Percentiles rank a stretch among this genome's conserved stretches.
These are phyloP conservation scores for Callorhinus ursinus DNA, from an alignment of 2,113 vertebrate species.

Conservation along the genomic window DNA sequence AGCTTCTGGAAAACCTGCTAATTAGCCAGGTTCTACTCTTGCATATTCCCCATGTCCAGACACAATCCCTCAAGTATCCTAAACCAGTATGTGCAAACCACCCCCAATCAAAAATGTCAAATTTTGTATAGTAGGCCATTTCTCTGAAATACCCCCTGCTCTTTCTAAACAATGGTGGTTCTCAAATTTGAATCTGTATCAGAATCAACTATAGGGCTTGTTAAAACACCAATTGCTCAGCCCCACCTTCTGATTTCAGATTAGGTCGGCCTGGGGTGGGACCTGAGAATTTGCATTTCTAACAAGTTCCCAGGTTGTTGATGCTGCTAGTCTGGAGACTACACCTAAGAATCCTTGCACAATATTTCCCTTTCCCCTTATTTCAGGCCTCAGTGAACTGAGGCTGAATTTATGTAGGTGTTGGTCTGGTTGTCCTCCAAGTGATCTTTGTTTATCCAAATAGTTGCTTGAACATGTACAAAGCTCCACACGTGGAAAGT, in stretches of 20 bases:
- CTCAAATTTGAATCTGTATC: not conserved
- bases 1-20: not conserved
- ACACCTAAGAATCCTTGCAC: conserved; percentile 25
- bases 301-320: conserved; percentile 23
- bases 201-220: not conserved
- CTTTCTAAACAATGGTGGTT: not conserved
- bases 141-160: not conserved
- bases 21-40: not conserved
- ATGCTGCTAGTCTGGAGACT: not conserved
- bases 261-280: not conserved
- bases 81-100: not conserved
- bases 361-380: not conserved
- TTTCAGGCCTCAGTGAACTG: not conserved
- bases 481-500: not conserved
- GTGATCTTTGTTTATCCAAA: conserved; percentile 16
- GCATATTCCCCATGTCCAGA: not conserved
- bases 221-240: not conserved
- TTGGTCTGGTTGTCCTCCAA: not conserved
- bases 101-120: not conserved
- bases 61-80: not conserved
- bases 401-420: not conserved
- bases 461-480: not conserved
- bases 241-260: conserved; percentile 18
- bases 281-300: conserved; percentile 16
- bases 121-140: not conserved